phyloP scores from a whole-genome alignment of 2,888 invertebrate species.

The Cyclophora albipunctata region DNA sequence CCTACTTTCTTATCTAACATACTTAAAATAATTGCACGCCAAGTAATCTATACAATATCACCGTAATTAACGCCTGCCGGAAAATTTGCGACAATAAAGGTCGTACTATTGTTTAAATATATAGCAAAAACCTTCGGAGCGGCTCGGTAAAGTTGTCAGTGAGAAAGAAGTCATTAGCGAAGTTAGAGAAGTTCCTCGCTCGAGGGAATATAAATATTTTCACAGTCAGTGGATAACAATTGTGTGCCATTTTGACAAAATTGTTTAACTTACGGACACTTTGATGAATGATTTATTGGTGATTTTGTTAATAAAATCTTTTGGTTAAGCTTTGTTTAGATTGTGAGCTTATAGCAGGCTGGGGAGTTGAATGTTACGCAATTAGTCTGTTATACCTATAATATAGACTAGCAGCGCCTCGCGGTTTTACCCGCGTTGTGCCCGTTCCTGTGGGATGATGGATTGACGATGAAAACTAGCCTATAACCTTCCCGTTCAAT shows the following conservation, averaged over 20 bases:
- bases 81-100: slow-evolving; percentile 47
- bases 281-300: slow-evolving; percentile 26
- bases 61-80: slow-evolving; percentile 19
- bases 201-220: slow-evolving; percentile 62
- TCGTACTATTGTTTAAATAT: slow-evolving; percentile 54
- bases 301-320: not conserved
- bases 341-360: too few relatives aligned
- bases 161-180: slow-evolving; percentile 68
- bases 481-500: too few relatives aligned
- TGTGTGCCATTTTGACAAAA: slow-evolving; percentile 42
- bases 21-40: too few relatives aligned
- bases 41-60: too few relatives aligned
- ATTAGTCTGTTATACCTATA: too few relatives aligned
- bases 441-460: too few relatives aligned
- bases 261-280: slow-evolving; percentile 37
- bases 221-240: slow-evolving; percentile 54
- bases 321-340: too few relatives aligned
- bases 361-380: too few relatives aligned
- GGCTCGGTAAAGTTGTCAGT: slow-evolving; percentile 51
- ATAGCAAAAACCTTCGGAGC: slow-evolving; percentile 55
- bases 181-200: slow-evolving; percentile 54
- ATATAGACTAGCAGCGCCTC: too few relatives aligned
- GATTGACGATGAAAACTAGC: too few relatives aligned
- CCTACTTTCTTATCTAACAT: too few relatives aligned
- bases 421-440: too few relatives aligned